These are phyloP conservation scores for Ariopsis seemanni DNA, from an alignment of 2,113 vertebrate genomes.

Conservation along the genomic window DNA sequence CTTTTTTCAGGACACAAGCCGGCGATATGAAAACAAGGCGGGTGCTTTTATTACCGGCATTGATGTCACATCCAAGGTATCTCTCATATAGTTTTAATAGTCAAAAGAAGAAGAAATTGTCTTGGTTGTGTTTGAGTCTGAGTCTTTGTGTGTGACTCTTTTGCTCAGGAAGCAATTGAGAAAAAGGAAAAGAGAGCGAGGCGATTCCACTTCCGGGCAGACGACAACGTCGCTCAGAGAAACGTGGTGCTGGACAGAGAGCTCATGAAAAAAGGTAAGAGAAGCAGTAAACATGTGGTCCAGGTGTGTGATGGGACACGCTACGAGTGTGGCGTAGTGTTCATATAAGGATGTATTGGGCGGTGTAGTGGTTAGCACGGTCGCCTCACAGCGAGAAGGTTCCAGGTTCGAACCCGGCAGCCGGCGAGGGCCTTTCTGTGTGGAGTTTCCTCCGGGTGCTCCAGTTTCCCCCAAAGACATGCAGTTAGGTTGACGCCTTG, in stretches of 20 bases:
- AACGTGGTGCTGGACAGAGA: slow-evolving; percentile 88
- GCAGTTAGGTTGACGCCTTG: no score
- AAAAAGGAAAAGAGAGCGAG: slow-evolving; percentile 93
- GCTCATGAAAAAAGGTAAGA: slow-evolving; percentile 87
- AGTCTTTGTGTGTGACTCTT: slow-evolving; percentile 1
- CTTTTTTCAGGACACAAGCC: slow-evolving; percentile 84
- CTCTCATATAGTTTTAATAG: background rate
- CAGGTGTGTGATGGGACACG: background rate
- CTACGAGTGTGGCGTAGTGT: background rate
- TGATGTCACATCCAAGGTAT: slow-evolving; percentile 95
- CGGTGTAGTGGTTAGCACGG: no score
- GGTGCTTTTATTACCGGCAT: slow-evolving; percentile 98
- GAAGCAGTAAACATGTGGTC: background rate
- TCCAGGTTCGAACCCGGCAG: no score
- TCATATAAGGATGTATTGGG: background rate
- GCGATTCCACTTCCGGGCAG: slow-evolving; percentile 88
- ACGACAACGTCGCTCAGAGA: slow-evolving; percentile 81
- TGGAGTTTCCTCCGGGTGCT: no score
- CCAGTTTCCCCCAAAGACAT: no score
- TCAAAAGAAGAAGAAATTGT: background rate
- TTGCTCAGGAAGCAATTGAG: slow-evolving; percentile 89
- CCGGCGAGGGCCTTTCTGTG: no score
- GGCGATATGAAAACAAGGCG: slow-evolving; percentile 94
- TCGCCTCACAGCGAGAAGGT: no score
- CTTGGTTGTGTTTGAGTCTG: background rate